Evolutionary conservation across 2,113 vertebrate species (phyloP).

Genomic region (Promerops cafer): DNA sequence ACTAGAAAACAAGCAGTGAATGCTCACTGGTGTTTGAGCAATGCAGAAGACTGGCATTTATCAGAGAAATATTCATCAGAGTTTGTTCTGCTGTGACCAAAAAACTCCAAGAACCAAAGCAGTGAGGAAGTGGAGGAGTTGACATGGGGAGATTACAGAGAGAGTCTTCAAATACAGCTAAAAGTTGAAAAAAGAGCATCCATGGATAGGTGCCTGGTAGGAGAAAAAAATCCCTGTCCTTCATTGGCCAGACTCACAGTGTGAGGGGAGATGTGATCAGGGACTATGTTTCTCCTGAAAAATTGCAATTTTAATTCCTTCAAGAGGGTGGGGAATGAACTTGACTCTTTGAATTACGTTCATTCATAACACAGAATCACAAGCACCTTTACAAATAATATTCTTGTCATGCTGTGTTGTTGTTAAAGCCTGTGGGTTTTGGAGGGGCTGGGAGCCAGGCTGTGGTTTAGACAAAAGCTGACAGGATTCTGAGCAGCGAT

Average conservation of each 20-base stretch:
- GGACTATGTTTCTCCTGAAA: background rate
- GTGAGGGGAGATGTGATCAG: background rate
- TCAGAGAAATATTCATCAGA: background rate
- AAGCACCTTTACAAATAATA: background rate
- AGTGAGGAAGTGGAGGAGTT: background rate
- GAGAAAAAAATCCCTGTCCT: background rate
- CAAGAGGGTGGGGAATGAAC: background rate
- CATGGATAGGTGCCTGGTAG: background rate
- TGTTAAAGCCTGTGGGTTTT: background rate
- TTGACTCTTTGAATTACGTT: background rate
- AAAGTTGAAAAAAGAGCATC: background rate
- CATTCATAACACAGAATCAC: background rate
- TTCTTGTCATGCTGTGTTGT: background rate
- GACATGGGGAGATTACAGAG: background rate
- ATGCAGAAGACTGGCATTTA: background rate
- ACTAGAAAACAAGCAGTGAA: background rate
- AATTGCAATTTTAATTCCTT: background rate
- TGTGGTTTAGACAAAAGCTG: background rate
- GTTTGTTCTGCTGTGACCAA: background rate
- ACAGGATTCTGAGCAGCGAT: background rate
- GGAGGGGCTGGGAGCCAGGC: background rate
- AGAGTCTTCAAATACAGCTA: background rate
- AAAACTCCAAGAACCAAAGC: background rate
- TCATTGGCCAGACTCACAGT: background rate
- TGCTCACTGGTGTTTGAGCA: background rate